A percentile compares a stretch with the other conserved stretches of the same genome.
Conservation (phyloP, 2,888 invertebrate genomes). For the Andrena dorsata region DNA sequence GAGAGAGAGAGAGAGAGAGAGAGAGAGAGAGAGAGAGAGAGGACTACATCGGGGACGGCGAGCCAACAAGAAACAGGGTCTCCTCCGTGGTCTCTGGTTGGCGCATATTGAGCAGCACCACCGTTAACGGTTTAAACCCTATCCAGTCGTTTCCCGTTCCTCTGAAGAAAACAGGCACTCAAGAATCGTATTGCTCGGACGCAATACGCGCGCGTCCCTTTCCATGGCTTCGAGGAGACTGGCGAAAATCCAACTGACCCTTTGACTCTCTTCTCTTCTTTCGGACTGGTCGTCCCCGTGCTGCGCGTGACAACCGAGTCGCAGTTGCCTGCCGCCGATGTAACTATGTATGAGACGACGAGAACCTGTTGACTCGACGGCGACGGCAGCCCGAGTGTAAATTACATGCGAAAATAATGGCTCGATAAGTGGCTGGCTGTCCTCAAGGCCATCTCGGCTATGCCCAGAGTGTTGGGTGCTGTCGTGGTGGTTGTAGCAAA, state of each 20-base stretch:
- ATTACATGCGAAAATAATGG: conserved; percentile 32
- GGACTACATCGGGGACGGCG: neutral
- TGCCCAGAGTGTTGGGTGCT: neutral
- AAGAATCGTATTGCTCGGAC: neutral
- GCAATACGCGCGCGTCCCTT: neutral
- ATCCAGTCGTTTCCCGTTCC: conserved; percentile 48
- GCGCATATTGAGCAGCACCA: conserved; percentile 57
- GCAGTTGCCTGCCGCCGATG: neutral
- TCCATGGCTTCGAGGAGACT: too few relatives aligned
- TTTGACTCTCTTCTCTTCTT: neutral
- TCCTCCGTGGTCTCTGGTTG: conserved; percentile 29
- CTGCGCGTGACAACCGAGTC: neutral
- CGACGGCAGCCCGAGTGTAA: neutral
- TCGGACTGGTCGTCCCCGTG: neutral
- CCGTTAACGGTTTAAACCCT: conserved; percentile 67
- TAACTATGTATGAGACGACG: neutral
- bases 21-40: too few relatives aligned
- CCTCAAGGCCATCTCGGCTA: conserved; percentile 17
- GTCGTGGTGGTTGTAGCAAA: too few relatives aligned
- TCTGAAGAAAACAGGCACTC: conserved; percentile 16
- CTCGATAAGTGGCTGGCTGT: conserved; percentile 2
- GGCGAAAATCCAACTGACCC: conserved; percentile 17
- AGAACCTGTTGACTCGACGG: conserved; percentile 10
- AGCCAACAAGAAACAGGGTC: conserved; percentile 19
- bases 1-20: too few relatives aligned